phyloP scores from a whole-genome alignment of 2,888 invertebrate species.

The Drosophila recens region DNA sequence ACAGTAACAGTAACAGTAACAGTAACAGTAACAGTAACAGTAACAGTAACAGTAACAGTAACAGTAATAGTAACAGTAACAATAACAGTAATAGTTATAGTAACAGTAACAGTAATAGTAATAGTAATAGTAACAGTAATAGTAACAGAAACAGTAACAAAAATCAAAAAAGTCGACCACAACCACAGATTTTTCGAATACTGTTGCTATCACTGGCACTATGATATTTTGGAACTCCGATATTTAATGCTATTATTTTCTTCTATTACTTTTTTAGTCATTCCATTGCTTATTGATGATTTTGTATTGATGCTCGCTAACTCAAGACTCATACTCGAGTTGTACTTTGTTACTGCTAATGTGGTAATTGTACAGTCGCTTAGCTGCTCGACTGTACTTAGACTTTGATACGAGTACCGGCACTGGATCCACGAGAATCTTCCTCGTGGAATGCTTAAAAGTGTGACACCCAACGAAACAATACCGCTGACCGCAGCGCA shows the following conservation, averaged over 20 bases:
- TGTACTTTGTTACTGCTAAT: constrained; percentile 1
- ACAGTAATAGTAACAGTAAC: no score
- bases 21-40: no score
- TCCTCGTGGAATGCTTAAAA: constrained; percentile 15
- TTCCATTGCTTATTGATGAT: constrained; percentile 2
- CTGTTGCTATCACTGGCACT: background rate
- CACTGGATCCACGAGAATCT: background rate
- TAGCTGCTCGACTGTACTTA: constrained; percentile 9
- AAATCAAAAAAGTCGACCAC: no score
- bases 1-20: no score
- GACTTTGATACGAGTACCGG: background rate
- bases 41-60: no score
- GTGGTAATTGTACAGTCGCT: constrained; percentile 14
- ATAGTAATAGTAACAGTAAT: no score
- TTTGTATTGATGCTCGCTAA: background rate
- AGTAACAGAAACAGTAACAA: background rate
- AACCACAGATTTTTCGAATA: background rate
- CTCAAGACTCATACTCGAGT: background rate
- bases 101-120: no score
- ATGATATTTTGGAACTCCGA: no score
- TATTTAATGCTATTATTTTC: background rate
- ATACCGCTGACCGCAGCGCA: constrained; percentile 57
- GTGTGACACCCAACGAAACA: constrained; percentile 35
- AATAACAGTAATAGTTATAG: no score
- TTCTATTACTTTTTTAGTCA: no score